Base-by-base conservation (phyloP, 2,797 vertebrate species). In the Parotocinclus haroldoi region DNA sequence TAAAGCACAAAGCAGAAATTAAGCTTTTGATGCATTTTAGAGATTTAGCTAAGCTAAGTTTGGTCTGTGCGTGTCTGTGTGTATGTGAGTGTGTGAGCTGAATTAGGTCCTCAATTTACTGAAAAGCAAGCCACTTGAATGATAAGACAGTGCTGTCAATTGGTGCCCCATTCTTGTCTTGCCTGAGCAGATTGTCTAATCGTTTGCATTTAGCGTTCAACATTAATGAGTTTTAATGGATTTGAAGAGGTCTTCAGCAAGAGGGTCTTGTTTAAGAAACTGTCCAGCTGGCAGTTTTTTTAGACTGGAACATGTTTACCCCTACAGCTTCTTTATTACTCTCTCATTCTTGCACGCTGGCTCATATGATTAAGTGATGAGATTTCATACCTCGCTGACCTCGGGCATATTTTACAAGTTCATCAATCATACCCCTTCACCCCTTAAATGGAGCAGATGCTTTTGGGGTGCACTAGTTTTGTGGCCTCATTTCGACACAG, bases 281-380 rank as follows among this genome's bases (percentile, higher is more conserved):
- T 61, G 66, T 66, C 66, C 77, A 56, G 55, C 65, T 69, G 65
- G 49, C 45, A 54, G 44, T 14, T 42, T 63, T 68, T 64, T 70
- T 58, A 27, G n/a, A 69, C 51, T 38, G 53, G 51, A 14, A 63
- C 53, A 65, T 68, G 71, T 68, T 67, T 65, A 58, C 19, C 50
- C 52, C 70, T 61, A 16, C 50, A 67, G 62, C 69, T 49, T 48
- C 38, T 40, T 27, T 55, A 59, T 53, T 66, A 45, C 42, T 59
- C 46, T 17, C 19, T 36, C 37, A 61, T 56, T 58, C 62, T 59
- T 27, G 40, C 42, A 27, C 49, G 17, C 48, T 45, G 11, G 76
- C 77, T 78, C 69, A 27, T 78, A 81, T 86, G 80, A 85, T 87
- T 88, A 83, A 85, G 82, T 82, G 62, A 85, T 86, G 81, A 79